Evolutionary conservation across 1,140 invertebrate species (phyloP).

Genomic region (Trichonephila inaurata): DNA sequence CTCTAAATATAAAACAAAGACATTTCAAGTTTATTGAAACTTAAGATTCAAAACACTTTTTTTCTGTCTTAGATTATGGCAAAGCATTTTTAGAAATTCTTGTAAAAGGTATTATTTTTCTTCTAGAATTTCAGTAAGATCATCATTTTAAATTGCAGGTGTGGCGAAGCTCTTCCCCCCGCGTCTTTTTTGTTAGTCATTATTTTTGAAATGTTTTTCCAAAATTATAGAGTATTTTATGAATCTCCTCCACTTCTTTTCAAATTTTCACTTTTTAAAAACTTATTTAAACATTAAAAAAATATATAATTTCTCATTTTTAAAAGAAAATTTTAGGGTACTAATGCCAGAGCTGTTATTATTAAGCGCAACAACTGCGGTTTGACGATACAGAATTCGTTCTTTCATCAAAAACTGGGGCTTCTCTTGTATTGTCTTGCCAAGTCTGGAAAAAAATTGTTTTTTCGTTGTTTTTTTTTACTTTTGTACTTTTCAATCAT

Average conservation of each 20-base stretch:
- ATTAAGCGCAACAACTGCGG: not conserved
- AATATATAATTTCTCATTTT: not conserved
- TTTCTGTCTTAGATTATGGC: not conserved
- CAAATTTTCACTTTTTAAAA: not conserved
- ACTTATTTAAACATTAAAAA: not conserved
- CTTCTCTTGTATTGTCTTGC: not conserved
- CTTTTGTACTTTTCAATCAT: constrained; percentile 1
- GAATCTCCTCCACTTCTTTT: not conserved
- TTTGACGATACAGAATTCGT: not conserved
- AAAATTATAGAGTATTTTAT: not conserved
- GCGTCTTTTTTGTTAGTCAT: not conserved
- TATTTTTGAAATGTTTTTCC: not conserved
- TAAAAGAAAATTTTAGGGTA: constrained; percentile 1
- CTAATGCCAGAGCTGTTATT: constrained; percentile 13
- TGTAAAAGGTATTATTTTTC: not conserved
- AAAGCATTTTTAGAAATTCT: not conserved
- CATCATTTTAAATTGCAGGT: not conserved
- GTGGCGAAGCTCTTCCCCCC: not conserved
- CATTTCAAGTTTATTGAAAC: not conserved
- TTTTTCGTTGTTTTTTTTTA: not conserved
- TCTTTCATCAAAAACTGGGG: not conserved
- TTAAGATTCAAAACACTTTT: not conserved
- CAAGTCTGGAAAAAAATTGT: not conserved
- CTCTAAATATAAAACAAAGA: not conserved
- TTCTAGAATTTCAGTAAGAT: not conserved